Conservation (phyloP, 2,888 invertebrate species). For the Rhagonycha fulva region DNA sequence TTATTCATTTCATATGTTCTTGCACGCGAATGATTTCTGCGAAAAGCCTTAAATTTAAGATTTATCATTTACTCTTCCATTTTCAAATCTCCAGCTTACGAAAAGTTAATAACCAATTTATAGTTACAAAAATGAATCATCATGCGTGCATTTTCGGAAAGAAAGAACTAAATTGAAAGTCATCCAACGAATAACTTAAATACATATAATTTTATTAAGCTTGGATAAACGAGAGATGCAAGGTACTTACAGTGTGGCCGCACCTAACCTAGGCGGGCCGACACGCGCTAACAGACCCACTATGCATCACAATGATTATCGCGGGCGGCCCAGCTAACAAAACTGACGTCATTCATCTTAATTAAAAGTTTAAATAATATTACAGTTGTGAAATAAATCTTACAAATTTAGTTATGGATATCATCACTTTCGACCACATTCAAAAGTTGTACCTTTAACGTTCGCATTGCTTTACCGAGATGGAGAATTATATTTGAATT, state of each 20-base stretch:
- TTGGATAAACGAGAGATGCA: constrained; percentile 36
- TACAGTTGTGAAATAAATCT: background rate
- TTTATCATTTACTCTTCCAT: too few species aligned
- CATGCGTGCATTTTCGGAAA: background rate
- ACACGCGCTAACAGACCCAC: constrained; percentile 49
- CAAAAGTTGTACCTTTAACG: background rate
- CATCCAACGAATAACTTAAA: constrained; percentile 25
- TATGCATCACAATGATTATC: constrained; percentile 49
- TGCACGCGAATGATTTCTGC: background rate
- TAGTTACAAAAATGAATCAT: too few species aligned
- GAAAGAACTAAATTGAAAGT: constrained; percentile 10
- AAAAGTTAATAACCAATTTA: background rate
- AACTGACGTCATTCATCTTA: constrained; percentile 45
- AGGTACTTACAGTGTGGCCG: constrained; percentile 47
- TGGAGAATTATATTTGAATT: background rate
- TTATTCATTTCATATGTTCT: background rate
- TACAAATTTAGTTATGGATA: background rate
- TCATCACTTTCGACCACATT: background rate
- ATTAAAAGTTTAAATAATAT: constrained; percentile 28
- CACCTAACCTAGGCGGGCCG: constrained; percentile 50
- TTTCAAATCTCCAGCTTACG: background rate
- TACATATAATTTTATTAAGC: constrained; percentile 31
- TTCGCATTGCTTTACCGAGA: background rate
- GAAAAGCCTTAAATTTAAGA: background rate
- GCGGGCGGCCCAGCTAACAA: constrained; percentile 44